A percentile compares a stretch with the other conserved stretches of the same genome.
These are phyloP conservation scores for Pectinophora gossypiella DNA, from an alignment of 1,140 invertebrate genomes.

Conservation along the genomic window DNA sequence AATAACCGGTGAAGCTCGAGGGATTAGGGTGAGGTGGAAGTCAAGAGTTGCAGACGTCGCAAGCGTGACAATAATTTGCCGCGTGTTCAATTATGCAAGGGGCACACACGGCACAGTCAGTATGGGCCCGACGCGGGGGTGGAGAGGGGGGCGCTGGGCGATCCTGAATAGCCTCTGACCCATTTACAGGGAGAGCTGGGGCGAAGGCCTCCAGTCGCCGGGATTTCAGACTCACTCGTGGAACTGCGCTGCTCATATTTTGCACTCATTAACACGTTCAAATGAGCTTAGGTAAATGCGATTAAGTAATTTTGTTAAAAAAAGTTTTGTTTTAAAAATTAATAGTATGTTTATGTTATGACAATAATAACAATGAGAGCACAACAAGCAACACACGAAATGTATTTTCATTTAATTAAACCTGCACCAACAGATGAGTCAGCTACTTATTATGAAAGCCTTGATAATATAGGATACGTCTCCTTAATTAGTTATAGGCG, in stretches of 20 bases:
- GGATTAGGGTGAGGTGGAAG: slow-evolving; percentile 19
- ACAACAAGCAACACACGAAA: too few species aligned
- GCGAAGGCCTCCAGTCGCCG: slow-evolving; percentile 40
- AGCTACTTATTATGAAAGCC: too few species aligned
- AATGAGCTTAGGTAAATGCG: too few species aligned
- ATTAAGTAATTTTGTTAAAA: too few species aligned
- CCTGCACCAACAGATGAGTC: too few species aligned
- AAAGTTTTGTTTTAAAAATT: too few species aligned
- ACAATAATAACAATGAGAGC: too few species aligned
- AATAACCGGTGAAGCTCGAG: slow-evolving; percentile 12
- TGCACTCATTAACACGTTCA: slow-evolving; percentile 6
- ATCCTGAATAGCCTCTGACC: slow-evolving; percentile 67
- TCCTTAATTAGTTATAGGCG: too few species aligned
- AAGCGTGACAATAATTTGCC: slow-evolving; percentile 65
- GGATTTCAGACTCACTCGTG: slow-evolving; percentile 41
- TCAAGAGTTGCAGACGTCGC: slow-evolving; percentile 34
- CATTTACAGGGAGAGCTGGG: slow-evolving; percentile 62
- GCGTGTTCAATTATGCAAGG: slow-evolving; percentile 67
- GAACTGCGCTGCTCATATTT: slow-evolving; percentile 26
- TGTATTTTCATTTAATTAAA: too few species aligned
- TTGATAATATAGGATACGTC: too few species aligned
- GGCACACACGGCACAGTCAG: slow-evolving; percentile 42
- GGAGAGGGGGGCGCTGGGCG: slow-evolving; percentile 24
- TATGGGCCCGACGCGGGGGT: slow-evolving; percentile 35
- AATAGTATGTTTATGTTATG: too few species aligned